phyloP scores from a whole-genome alignment of 2,113 vertebrate genomes.

The Meles meles region DNA sequence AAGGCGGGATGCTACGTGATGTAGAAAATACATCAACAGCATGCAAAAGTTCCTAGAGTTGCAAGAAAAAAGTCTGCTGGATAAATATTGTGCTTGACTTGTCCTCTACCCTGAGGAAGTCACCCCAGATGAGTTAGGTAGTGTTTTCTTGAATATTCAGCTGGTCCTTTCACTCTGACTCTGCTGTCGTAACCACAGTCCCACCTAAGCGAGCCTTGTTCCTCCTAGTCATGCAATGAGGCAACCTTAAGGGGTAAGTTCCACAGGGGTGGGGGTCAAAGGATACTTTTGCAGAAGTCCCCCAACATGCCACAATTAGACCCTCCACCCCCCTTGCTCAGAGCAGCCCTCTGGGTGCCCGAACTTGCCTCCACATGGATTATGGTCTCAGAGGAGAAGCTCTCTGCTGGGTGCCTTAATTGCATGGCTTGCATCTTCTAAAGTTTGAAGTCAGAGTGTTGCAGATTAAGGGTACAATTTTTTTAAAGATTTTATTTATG shows the following conservation, averaged over 20 bases:
- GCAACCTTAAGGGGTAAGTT: neutral
- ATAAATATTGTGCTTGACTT: neutral
- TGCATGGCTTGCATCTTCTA: neutral
- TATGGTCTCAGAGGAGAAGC: neutral
- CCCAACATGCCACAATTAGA: neutral
- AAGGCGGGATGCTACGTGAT: rapidly evolving
- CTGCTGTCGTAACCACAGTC: neutral
- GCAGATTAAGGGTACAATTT: neutral
- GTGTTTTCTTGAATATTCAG: neutral
- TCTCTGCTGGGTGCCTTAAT: neutral
- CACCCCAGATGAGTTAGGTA: neutral
- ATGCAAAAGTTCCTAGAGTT: neutral
- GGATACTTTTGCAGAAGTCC: neutral
- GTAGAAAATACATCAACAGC: neutral
- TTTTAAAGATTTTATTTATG: no score
- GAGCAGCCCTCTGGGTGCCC: neutral
- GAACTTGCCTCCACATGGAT: rapidly evolving
- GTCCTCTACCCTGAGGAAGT: neutral
- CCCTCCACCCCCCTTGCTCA: neutral
- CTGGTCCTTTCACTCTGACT: neutral
- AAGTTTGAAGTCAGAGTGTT: neutral
- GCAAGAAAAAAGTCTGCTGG: neutral
- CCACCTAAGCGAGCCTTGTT: neutral
- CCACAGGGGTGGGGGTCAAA: neutral
- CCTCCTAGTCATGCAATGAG: neutral